Evolutionary conservation across 2,113 vertebrate genomes (phyloP), one percentile per base, ranked within the genome.

Genomic region (Piprites chloris): DNA sequence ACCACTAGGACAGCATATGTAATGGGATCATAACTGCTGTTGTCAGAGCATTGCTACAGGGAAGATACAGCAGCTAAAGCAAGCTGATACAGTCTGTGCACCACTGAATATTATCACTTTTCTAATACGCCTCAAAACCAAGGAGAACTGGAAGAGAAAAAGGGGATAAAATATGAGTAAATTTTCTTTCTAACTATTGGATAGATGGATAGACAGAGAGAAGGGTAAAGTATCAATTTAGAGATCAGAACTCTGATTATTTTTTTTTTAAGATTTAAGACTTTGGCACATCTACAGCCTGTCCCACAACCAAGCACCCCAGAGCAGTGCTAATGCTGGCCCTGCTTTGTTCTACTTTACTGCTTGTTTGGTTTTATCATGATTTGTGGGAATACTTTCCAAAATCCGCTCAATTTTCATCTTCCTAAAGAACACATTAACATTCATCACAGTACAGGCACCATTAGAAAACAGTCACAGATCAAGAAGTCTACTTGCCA

Each of bases 11-110:
- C 67, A 80, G 82, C 39, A 61, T 32, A 47, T 17, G 13, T 33
- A 92, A 89, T 23, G 39, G 52, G 23, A 87, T 74, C 73, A 65
- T 71, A 69, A 66, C 41, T 80, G 67, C 49, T 85, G 61, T 16
- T 55, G 16, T 82, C 86, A 92, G 73, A 80, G 55, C n/a, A 61
- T 39, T 76, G 94, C 93, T 83, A 66, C 50, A 82, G 74, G 86
- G 87, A 77, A 92, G 65, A 67, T 26, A 33, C 7, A 77, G 61
- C 69, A 83, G 71, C 49, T 63, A 89, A 79, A 79, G 82, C 39
- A 93, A 71, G 49, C 28, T 28, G 58, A 93, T 66, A 67, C 1
- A 68, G 62, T 8, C 16, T 0, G 7, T 84, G 78, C 58, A 58
- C 41, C 74, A 86, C 24, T 33, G 58, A 91, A 83, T 55, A 66